Evolutionary conservation across 2,888 invertebrate genomes (phyloP), one percentile per base, ranked within the genome.

Genomic region (Macrosoma leucophasiata): DNA sequence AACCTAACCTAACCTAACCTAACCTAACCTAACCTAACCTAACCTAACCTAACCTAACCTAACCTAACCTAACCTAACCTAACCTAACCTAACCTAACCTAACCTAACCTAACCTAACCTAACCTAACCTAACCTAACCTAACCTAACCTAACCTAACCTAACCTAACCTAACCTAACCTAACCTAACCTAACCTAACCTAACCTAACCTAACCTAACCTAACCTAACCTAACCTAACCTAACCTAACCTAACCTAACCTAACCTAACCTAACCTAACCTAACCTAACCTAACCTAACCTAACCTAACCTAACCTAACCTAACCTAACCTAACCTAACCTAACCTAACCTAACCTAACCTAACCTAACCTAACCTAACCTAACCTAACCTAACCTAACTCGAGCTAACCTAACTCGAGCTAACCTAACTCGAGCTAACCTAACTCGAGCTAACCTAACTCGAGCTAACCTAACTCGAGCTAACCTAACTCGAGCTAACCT

Each of bases 401-500:
- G 25, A 32, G 25, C 32, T 32, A 39, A 37, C 41, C 41, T 42
- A 39, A 41, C 41, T 37, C 36, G 29, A 36, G 36, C 36, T 36
- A 36, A 33, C 36, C 29, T 26, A 28, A 28, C 27, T 23, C 22
- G 21, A 27, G 26, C 36, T 40, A 37, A 40, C 45, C 45, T 42
- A 42, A 46, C 46, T 42, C 43, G 39, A 46, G 42, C 46, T 46
- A 43, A 46, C 42, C 46, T 43, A 36, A 39, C 39, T 36, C 36
- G 37, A 43, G 33, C 39, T 33, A 31, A 33, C 32, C 25, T 24
- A 24, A 36, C 21, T 30, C 34, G 30, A 39, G 34, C 39, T 39
- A 39, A 43, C 43, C 43, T 39, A 37, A 39, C 39, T 37, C 41
- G 26, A 36, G 25, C 34, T 26, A 34, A 34, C 36, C 36, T 38